Conservation (phyloP, 2,113 vertebrate species). For the Tricholaema leucomelas region DNA sequence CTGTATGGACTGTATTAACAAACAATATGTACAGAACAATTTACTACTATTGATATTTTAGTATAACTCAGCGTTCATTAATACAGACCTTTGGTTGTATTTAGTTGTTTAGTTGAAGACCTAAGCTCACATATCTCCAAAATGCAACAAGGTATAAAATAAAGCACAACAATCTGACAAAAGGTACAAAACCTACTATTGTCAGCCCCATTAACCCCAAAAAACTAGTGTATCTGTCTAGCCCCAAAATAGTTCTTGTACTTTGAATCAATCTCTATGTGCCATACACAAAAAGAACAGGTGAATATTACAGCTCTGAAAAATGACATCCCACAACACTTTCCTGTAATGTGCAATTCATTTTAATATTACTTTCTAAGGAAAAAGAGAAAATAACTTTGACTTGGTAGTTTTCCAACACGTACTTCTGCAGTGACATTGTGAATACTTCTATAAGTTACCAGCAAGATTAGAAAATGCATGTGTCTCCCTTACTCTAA, state of each 20-base stretch:
- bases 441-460: slow-evolving; percentile 67
- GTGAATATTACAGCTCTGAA: slow-evolving; percentile 70
- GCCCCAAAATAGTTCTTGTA: slow-evolving; percentile 77
- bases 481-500: slow-evolving; percentile 50
- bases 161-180: slow-evolving; percentile 63
- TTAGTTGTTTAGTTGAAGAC: slow-evolving; percentile 57
- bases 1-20: slow-evolving; percentile 73
- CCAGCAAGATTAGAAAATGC: slow-evolving; percentile 66
- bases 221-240: slow-evolving; percentile 76
- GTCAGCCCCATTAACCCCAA: slow-evolving; percentile 67
- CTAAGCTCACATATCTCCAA: slow-evolving; percentile 59
- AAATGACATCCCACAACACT: slow-evolving; percentile 69
- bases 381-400: slow-evolving; percentile 61
- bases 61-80: slow-evolving; percentile 73
- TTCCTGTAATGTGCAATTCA: slow-evolving; percentile 67
- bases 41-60: slow-evolving; percentile 56
- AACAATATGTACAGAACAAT: slow-evolving; percentile 76
- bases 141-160: slow-evolving; percentile 73
- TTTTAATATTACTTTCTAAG: slow-evolving; percentile 59
- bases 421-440: slow-evolving; percentile 48
- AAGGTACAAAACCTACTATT: slow-evolving; percentile 75
- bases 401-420: slow-evolving; percentile 54
- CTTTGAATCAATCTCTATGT: slow-evolving; percentile 72
- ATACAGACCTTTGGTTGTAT: slow-evolving; percentile 78
- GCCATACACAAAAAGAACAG: slow-evolving; percentile 71